Base-by-base conservation (phyloP, 2,113 vertebrate genomes). In the Caretta caretta region DNA sequence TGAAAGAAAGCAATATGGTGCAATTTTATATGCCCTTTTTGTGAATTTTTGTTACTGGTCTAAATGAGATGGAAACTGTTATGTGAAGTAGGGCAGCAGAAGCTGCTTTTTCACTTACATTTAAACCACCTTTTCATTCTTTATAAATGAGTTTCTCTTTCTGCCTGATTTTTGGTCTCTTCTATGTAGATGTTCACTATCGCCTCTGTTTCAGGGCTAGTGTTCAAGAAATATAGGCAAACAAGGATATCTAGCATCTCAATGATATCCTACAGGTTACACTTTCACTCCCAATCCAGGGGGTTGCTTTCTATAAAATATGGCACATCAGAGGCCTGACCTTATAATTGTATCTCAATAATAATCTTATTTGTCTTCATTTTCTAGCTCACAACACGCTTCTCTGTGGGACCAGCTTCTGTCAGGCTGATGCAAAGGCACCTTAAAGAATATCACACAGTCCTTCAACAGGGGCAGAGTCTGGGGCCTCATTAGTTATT, bases 21-120 rank as follows among this genome's bases (percentile, higher is more conserved):
- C 90, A 87, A 93, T 92, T 89, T 87, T 84, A 85, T 95, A 48
- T 27, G 75, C 22, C 42, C 42, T 62, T 92, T 90, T 62, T 56
- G 11, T 89, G 62, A 91, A 82, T 91, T 89, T 56, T 83, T 92
- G 50, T n/a, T 87, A 72, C 51, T 76, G 65, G 14, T 38, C 84
- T 92, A 87, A 94, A 62, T 75, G 59, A 42, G 51, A 89, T 42
- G 49, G 65, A 93, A 93, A 87, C 9, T 75, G 2, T 78, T 75
- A 79, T 56, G 86, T 88, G 81, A 87, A 20, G 20, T 56, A 91
- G 46, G n/a, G n/a, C n/a, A 38, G 65, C 65, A 10, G 3, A 35
- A 2, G 1, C 42, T 56, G 24, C 78, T 92, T 90, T 89, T 31
- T 82, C 46, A 49, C 54, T 87, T 90, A 9, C 2, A 82, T 72